Conservation (phyloP, 2,113 vertebrate species). For the Tragelaphus buxtoni region DNA sequence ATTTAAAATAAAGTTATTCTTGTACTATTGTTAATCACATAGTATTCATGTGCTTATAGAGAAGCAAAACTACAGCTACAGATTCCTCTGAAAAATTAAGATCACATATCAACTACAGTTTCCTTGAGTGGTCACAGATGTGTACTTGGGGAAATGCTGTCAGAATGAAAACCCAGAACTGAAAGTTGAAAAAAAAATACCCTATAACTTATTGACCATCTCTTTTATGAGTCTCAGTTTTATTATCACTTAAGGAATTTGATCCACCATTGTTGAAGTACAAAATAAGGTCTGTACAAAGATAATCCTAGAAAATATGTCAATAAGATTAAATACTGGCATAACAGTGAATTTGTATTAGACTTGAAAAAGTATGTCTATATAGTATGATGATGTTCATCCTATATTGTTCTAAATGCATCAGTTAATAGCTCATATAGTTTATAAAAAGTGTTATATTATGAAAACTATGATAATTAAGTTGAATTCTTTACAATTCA, state of each 20-base stretch:
- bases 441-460: not conserved
- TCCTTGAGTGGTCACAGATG: conserved; percentile 55
- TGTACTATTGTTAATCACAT: conserved; percentile 43
- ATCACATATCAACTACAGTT: conserved; percentile 42
- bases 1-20: conserved; percentile 71
- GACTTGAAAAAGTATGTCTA: not conserved
- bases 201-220: conserved; percentile 57
- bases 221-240: conserved; percentile 64
- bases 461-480: not conserved
- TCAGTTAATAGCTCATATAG: not conserved
- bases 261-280: conserved; percentile 55
- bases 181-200: conserved; percentile 7
- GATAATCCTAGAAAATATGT: conserved; percentile 69
- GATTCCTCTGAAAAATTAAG: conserved; percentile 54
- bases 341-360: conserved; percentile 18
- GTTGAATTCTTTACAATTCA: not conserved
- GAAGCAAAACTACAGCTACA: conserved; percentile 55
- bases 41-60: conserved; percentile 45
- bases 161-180: conserved; percentile 59
- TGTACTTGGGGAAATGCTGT: conserved; percentile 67
- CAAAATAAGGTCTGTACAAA: conserved; percentile 47
- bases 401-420: not conserved
- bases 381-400: not conserved
- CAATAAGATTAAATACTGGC: conserved; percentile 49
- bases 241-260: conserved; percentile 70